These are phyloP conservation scores for Crematogaster levior DNA, from an alignment of 2,888 invertebrate genomes.

Conservation along the genomic window DNA sequence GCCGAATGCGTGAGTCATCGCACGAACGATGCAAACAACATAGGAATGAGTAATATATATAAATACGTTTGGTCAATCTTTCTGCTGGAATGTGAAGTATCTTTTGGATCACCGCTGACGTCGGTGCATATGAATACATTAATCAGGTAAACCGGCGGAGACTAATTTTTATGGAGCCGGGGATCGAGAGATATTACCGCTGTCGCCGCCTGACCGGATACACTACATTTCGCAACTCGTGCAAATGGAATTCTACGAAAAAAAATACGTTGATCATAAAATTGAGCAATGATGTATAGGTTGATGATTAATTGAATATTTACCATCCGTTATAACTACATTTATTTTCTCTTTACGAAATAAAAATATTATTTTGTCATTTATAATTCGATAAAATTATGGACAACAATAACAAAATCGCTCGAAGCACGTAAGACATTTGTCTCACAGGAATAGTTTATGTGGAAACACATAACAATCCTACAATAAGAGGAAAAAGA, in stretches of 20 bases:
- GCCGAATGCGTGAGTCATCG: slow-evolving; percentile 68
- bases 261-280: not conserved
- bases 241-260: not conserved
- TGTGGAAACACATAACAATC: too few species aligned
- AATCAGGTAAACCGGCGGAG: slow-evolving; percentile 14
- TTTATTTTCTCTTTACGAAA: not conserved
- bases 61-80: slow-evolving; percentile 23
- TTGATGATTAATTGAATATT: not conserved
- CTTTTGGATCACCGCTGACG: slow-evolving; percentile 46
- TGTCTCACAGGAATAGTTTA: too few species aligned
- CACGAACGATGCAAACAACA: slow-evolving; percentile 33
- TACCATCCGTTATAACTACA: not conserved
- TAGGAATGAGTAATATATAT: slow-evolving; percentile 16
- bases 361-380: not conserved
- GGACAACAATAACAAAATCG: not conserved
- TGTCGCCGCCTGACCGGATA: not conserved
- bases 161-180: slow-evolving; percentile 37
- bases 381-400: not conserved
- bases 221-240: slow-evolving; percentile 3
- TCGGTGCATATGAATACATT: slow-evolving; percentile 52
- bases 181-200: not conserved
- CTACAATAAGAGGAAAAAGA: too few species aligned
- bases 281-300: not conserved
- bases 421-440: too few species aligned
- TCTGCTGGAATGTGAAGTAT: slow-evolving; percentile 65